Evolutionary conservation across 2,113 vertebrate species (phyloP).

Genomic region (Peromyscus californicus): DNA sequence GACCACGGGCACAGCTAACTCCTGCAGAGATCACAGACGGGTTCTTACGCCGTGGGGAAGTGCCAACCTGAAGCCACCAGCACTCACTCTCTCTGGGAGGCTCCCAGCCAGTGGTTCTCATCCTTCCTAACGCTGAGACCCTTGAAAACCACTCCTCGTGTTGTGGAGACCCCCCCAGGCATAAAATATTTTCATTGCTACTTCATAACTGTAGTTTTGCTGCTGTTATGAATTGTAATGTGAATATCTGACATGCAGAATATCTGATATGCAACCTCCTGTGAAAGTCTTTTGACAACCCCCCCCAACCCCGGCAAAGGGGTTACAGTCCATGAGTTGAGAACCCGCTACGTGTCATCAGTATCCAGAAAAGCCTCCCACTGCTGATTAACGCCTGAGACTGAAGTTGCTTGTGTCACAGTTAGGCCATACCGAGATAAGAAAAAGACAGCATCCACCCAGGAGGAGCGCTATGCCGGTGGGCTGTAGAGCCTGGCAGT

Average conservation of each 20-base stretch:
- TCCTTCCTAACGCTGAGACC: neutral
- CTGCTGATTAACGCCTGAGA: neutral
- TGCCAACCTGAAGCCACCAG: fast-evolving
- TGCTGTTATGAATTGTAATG: neutral
- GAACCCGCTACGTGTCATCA: neutral
- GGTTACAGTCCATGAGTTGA: neutral
- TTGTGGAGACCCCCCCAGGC: no score
- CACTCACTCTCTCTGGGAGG: neutral
- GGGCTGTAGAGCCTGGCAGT: neutral
- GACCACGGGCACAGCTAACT: constrained; percentile 87
- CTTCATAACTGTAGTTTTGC: neutral
- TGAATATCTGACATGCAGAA: neutral
- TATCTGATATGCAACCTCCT: neutral
- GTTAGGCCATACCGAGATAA: neutral
- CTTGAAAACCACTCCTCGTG: neutral
- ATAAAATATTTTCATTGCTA: neutral
- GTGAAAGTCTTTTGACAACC: neutral
- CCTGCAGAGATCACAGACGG: constrained; percentile 86
- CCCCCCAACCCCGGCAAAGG: neutral
- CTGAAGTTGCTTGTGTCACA: neutral
- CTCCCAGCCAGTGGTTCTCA: neutral
- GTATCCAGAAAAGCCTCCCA: neutral
- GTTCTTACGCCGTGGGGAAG: fast-evolving
- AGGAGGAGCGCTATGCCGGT: no score
- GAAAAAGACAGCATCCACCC: neutral